Percentiles rank a stretch among this genome's conserved stretches.
Conservation (phyloP, 2,113 vertebrate species). For the Ptilonorhynchus violaceus region DNA sequence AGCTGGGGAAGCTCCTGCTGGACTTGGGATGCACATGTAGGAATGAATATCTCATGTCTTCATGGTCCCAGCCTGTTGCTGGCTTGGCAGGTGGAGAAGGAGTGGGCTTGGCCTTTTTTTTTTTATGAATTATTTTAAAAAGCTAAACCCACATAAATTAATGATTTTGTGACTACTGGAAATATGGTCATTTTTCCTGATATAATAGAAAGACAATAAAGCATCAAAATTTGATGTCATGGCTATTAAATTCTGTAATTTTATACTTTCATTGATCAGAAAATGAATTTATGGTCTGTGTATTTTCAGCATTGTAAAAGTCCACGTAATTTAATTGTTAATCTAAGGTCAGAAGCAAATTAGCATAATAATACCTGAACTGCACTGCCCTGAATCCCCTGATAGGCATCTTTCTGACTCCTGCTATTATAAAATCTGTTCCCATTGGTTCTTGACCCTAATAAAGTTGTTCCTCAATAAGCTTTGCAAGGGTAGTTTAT, state of each 20-base stretch:
- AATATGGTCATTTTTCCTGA: background rate
- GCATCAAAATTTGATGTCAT: background rate
- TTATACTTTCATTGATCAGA: background rate
- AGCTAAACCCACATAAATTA: background rate
- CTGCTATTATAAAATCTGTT: background rate
- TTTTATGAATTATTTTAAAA: background rate
- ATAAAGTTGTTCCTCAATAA: background rate
- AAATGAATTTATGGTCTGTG: background rate
- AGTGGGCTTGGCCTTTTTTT: background rate
- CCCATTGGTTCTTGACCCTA: background rate
- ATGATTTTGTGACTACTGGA: background rate
- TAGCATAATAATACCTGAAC: background rate
- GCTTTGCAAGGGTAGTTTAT: background rate
- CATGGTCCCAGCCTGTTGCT: accelerated
- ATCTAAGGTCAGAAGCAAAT: background rate
- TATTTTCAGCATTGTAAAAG: background rate
- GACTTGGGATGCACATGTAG: accelerated
- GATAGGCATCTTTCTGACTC: background rate
- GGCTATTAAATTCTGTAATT: background rate
- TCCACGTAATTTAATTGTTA: background rate
- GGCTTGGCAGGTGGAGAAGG: too few relatives aligned
- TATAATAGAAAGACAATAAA: background rate
- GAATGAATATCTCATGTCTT: background rate
- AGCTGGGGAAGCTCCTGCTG: background rate
- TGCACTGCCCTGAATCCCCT: background rate